Evolutionary conservation across 2,888 invertebrate species (phyloP).

Genomic region (Ellobium chinense): DNA sequence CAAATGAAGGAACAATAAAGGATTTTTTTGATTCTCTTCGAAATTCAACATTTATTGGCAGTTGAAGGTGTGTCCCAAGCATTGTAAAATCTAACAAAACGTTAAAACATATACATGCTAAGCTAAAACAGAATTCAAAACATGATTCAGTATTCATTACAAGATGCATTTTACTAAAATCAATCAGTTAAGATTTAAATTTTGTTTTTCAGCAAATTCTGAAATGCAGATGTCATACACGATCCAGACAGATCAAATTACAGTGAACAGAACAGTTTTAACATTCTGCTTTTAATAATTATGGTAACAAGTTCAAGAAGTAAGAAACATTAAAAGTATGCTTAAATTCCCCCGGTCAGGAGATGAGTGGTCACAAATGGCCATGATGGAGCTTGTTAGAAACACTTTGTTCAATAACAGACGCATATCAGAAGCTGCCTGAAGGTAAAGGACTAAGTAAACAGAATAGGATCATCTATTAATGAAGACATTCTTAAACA

Average conservation of each 20-base stretch:
- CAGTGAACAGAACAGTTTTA: not conserved
- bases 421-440: too few species aligned
- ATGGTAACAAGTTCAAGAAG: not conserved
- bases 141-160: not conserved
- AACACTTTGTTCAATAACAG: too few species aligned
- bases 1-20: too few species aligned
- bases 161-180: not conserved
- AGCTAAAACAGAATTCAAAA: not conserved
- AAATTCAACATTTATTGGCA: not conserved
- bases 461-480: too few species aligned
- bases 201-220: not conserved
- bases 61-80: not conserved
- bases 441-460: too few species aligned
- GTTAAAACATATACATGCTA: not conserved
- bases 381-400: too few species aligned
- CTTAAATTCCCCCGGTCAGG: too few species aligned
- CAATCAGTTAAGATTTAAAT: not conserved
- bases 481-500: too few species aligned
- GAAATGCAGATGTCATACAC: not conserved
- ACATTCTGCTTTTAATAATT: not conserved
- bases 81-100: not conserved
- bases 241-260: not conserved
- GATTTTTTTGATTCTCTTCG: not conserved
- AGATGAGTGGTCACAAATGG: too few species aligned
- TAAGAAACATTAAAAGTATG: not conserved